A percentile compares a stretch with the other conserved stretches of the same genome.
phyloP scores from a whole-genome alignment of 2,113 vertebrate species.

The Hyperoodon ampullatus region DNA sequence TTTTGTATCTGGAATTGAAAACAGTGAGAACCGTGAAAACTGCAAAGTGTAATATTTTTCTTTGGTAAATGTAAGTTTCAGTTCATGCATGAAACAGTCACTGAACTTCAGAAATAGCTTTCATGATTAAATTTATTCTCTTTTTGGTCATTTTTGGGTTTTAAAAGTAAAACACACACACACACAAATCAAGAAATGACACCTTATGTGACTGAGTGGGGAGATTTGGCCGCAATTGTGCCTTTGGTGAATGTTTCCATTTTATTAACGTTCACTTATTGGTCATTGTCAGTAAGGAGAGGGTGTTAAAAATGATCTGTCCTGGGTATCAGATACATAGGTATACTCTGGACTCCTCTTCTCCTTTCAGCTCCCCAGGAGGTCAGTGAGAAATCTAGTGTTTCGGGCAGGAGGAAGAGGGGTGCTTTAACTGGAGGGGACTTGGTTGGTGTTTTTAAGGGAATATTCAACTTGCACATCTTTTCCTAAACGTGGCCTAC shows the following conservation, averaged over 20 bases:
- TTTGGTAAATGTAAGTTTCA: neutral
- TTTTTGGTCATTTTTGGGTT: neutral
- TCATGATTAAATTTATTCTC: neutral
- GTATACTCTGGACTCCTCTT: neutral
- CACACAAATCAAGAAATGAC: neutral
- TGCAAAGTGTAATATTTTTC: neutral
- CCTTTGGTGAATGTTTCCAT: neutral
- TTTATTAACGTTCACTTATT: neutral
- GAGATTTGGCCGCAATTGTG: neutral
- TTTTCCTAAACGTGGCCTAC: neutral
- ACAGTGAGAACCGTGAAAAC: neutral
- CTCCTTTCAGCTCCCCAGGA: neutral
- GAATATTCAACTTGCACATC: neutral
- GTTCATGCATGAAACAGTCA: neutral
- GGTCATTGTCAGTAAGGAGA: neutral
- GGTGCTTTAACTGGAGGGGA: neutral
- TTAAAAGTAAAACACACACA: neutral
- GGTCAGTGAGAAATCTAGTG: neutral
- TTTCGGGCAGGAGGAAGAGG: neutral
- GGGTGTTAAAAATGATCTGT: neutral
- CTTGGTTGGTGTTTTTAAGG: neutral
- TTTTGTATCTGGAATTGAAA: neutral
- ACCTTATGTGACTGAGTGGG: neutral
- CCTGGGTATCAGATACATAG: neutral
- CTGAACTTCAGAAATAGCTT: conserved; percentile 21